phyloP scores from a whole-genome alignment of 2,888 invertebrate genomes.

The Halocaridina rubra region DNA sequence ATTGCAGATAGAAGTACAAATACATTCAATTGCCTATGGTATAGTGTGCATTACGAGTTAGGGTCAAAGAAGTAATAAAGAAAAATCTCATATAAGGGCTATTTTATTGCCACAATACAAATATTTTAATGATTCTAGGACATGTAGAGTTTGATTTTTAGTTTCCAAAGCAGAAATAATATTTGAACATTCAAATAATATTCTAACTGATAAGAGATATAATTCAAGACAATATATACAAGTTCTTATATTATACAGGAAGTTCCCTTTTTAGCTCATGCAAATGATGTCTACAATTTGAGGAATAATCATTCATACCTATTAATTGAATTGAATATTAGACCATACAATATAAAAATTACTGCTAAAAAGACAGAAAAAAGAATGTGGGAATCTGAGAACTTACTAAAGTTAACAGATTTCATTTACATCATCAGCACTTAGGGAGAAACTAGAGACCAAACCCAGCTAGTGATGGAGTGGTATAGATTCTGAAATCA shows the following conservation, averaged over 20 bases:
- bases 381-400: not conserved
- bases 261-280: too few species aligned
- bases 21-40: too few species aligned
- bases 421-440: not conserved
- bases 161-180: not conserved
- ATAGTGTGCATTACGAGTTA: too few species aligned
- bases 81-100: conserved; percentile 14
- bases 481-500: not conserved
- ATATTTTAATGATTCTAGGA: conserved; percentile 30
- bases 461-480: not conserved
- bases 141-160: conserved; percentile 20
- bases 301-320: too few species aligned
- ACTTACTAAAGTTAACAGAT: not conserved
- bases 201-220: not conserved
- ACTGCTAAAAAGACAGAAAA: not conserved
- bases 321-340: too few species aligned
- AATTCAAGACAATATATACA: too few species aligned
- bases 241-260: too few species aligned
- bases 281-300: too few species aligned
- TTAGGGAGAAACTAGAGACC: not conserved
- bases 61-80: not conserved
- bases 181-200: not conserved
- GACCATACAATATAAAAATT: not conserved
- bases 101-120: conserved; percentile 59
- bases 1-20: too few species aligned